Evolutionary conservation across 2,113 vertebrate genomes (phyloP).

Genomic region (Tychaedon coryphoeus): DNA sequence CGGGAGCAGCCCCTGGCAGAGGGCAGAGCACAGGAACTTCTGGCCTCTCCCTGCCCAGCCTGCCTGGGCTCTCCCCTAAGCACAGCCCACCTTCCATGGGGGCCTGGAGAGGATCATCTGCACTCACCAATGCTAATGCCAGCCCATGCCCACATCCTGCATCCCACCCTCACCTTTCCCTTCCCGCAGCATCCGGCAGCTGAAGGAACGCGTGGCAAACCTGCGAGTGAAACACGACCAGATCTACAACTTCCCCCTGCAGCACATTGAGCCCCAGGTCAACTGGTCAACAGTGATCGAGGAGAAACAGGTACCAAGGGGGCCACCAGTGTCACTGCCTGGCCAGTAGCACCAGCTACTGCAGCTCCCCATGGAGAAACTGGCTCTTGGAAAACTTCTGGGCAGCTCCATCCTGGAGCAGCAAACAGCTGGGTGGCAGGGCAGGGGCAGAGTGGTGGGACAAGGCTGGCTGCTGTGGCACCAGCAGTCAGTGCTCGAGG

Average conservation of each 20-base stretch:
- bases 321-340: background rate
- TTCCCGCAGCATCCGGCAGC: slow-evolving; percentile 85
- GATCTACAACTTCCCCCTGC: slow-evolving; percentile 83
- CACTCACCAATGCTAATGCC: background rate
- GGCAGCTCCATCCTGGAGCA: background rate
- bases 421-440: background rate
- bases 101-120: background rate
- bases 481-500: background rate
- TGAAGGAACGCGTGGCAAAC: slow-evolving; percentile 84
- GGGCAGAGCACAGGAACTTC: background rate
- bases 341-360: background rate
- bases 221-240: slow-evolving; percentile 81
- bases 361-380: background rate
- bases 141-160: background rate
- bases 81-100: fast-evolving
- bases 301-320: slow-evolving; percentile 85
- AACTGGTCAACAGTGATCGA: slow-evolving; percentile 91
- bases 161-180: background rate
- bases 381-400: background rate
- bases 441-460: background rate
- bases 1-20: background rate
- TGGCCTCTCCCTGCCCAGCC: background rate
- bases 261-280: slow-evolving; percentile 82
- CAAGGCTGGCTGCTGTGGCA: background rate
- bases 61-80: background rate